phyloP scores from a whole-genome alignment of 2,113 vertebrate species.

The Spilogale gracilis region DNA sequence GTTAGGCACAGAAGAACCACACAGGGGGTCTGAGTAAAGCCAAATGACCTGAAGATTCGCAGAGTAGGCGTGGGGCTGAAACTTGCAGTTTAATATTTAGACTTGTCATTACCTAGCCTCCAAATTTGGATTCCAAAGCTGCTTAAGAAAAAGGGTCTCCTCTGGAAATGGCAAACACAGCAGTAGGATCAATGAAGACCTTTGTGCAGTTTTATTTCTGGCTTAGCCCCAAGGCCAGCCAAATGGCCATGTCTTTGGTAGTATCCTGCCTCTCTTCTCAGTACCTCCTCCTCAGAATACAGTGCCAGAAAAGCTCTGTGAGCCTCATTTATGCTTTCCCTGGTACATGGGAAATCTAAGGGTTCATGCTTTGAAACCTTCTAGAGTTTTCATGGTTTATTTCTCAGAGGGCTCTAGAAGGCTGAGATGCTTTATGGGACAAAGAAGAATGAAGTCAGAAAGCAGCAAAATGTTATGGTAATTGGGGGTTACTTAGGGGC shows the following conservation, averaged over 20 bases:
- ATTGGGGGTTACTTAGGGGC: background rate
- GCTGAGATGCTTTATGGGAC: background rate
- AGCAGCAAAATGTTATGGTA: background rate
- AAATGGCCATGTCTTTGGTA: background rate
- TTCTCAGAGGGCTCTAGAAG: conserved; percentile 26
- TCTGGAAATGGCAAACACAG: background rate
- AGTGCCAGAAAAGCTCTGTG: background rate
- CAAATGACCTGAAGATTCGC: background rate
- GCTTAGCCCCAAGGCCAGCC: background rate
- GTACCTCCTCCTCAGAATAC: background rate
- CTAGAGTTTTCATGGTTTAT: conserved; percentile 30
- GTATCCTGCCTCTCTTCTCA: background rate
- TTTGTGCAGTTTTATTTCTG: conserved; percentile 9
- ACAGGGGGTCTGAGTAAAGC: background rate
- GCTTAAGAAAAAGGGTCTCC: background rate
- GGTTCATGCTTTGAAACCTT: background rate
- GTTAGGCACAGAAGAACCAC: background rate
- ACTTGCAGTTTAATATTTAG: background rate
- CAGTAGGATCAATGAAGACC: background rate
- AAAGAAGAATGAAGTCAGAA: background rate
- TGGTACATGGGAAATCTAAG: background rate
- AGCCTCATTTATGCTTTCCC: background rate
- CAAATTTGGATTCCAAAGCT: conserved; percentile 40
- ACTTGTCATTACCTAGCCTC: background rate
- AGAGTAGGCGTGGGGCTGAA: background rate